Evolutionary conservation across 2,888 invertebrate genomes (phyloP), one percentile per base, ranked within the genome.

Genomic region (Rhynchonema sp.): DNA sequence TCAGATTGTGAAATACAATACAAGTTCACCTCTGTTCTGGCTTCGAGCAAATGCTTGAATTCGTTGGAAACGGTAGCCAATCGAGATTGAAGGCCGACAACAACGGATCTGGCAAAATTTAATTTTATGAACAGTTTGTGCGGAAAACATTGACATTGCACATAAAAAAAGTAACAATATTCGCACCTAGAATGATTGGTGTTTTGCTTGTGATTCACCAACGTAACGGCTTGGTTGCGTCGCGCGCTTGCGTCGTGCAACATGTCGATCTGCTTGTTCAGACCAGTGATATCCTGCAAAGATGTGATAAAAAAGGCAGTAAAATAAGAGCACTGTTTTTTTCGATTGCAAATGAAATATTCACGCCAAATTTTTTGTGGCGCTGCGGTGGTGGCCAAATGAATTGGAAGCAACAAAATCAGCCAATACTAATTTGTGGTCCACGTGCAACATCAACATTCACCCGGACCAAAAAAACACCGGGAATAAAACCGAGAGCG

Each of bases 231-330:
- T 6, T 38, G 9, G 38, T 6, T 38, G 3, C 20, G 20, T 17
- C 23, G 29, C 49, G 28, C 1, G n/a, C 46, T 25, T 38, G 67
- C 64, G 63, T 77, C 72, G 64, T 79, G 78, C 56, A 81, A 72
- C 70, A 85, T 83, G n/a, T 89, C 91, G 71, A 98, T 94, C 78
- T 96, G 92, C 73, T 89, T 86, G 77, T 96, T 98, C 64, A 98
- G 80, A 66, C 86, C 87, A 73, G 84, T 85, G 63, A 98, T 81
- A 75, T 98, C 98, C 66, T 69, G 49, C 54, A 66, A n/a, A n/a
- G n/a, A n/a, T n/a, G n/a, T n/a, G n/a, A n/a, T n/a, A n/a, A n/a
- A n/a, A n/a, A n/a, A n/a, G n/a, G n/a, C n/a, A n/a, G n/a, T n/a
- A n/a, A n/a, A n/a, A n/a, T n/a, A n/a, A n/a, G n/a, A n/a, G n/a